Conservation (phyloP, 1,140 invertebrate genomes). For the Trinorchestia longiramus region DNA sequence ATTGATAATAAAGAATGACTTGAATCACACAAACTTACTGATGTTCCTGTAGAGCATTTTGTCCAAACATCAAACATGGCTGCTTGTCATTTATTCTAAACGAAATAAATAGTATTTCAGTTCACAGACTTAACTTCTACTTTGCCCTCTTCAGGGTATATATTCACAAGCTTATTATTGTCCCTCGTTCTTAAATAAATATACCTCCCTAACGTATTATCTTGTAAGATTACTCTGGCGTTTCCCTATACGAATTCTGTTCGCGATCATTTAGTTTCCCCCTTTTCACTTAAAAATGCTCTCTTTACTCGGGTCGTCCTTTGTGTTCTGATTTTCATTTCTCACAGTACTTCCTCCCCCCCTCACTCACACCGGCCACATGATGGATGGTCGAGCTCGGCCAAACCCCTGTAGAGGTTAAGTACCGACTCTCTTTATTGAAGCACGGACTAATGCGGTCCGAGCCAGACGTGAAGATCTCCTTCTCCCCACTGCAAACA, state of each 20-base stretch:
- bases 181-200: too few species aligned
- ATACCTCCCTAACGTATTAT: too few species aligned
- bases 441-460: neutral
- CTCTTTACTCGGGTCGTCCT: neutral
- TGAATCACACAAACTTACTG: too few species aligned
- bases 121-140: too few species aligned
- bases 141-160: too few species aligned
- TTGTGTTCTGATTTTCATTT: neutral
- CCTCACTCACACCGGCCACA: neutral
- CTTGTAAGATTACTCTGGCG: too few species aligned
- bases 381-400: neutral
- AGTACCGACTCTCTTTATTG: neutral
- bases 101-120: too few species aligned
- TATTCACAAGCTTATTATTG: too few species aligned
- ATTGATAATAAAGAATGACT: too few species aligned
- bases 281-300: neutral
- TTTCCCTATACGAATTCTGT: neutral
- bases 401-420: neutral
- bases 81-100: too few species aligned
- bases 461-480: neutral
- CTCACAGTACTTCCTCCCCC: neutral
- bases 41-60: too few species aligned
- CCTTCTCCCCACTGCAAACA: neutral
- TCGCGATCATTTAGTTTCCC: neutral
- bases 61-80: too few species aligned